Evolutionary conservation across 2,888 invertebrate species (phyloP).

Genomic region (Sphaerophoria rueppellii): DNA sequence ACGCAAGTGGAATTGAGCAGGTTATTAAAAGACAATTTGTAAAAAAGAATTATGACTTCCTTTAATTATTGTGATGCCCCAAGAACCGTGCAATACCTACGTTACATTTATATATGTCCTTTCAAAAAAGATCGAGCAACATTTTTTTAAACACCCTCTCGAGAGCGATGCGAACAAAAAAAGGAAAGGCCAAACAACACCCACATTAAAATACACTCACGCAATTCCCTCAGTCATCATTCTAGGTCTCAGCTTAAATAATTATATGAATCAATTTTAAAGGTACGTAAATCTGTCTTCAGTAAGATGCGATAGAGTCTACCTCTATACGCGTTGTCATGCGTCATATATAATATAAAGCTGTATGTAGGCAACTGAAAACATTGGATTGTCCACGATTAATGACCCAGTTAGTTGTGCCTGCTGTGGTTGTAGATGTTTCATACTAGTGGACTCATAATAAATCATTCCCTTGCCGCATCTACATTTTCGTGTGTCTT

Average conservation of each 20-base stretch:
- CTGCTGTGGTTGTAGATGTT: conserved; percentile 26
- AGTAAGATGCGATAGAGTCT: conserved; percentile 9
- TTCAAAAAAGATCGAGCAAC: no score
- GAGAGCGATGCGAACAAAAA: background rate
- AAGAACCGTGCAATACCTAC: no score
- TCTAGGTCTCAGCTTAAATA: conserved; percentile 19
- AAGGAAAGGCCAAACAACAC: no score
- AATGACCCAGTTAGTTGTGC: conserved; percentile 46
- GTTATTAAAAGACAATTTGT: no score
- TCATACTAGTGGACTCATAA: conserved; percentile 52
- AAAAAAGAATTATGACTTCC: no score
- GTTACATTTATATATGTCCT: no score
- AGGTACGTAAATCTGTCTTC: conserved; percentile 38
- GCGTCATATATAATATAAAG: background rate
- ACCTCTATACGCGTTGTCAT: background rate
- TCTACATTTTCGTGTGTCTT: conserved; percentile 47
- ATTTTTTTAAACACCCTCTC: background rate
- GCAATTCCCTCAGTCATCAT: conserved; percentile 12
- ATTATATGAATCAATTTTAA: conserved; percentile 21
- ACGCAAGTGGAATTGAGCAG: no score
- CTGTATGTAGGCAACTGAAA: background rate
- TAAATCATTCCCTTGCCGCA: conserved; percentile 62
- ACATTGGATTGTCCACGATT: conserved; percentile 53
- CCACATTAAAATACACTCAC: conserved; percentile 6
- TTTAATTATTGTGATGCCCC: no score